Base-by-base conservation (phyloP, 2,888 invertebrate species). In the Tanytarsus gracilentus region DNA sequence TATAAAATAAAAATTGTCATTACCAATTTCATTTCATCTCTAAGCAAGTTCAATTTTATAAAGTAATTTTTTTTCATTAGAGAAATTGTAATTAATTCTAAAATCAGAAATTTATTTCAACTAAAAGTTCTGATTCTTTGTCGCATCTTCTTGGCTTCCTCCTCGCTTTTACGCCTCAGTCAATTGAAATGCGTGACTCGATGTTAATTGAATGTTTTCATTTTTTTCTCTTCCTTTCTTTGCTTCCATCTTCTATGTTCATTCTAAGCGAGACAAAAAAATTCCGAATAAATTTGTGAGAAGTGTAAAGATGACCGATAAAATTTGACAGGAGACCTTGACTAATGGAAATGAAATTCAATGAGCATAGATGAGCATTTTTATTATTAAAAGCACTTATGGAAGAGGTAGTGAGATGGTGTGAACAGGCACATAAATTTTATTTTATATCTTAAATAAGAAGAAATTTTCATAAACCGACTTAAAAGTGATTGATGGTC, bases 191-290 rank as follows among this genome's bases (percentile, higher is more conserved):
- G 55, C 55, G 55, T 56, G 55, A 56, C 55, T 56, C 16, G 27
- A 40, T 56, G 55, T 56, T 56, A 56, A 56, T 56, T 56, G 55
- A 56, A 40, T 56, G 55, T 40, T 56, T 56, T 40, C 18, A 40
- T 21, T 55, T 53, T 23, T 48, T 7, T 36, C 14, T 53, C 14
- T 25, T 26, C 40, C 23, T 27, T 40, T 26, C 16, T 53, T n/a
- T n/a, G n/a, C 9, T 23, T 44, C 21, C 18, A 16, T 40, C 18
- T 39, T 44, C 40, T 44, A 14, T 33, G 36, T 16, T 9, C 44
- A 11, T 18, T 44, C 11, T 9, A 3, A 44, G 44, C 21, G 21
- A 44, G 5, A 11, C 21, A 44, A 5, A 40, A 5, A 40, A 18
- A 44, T 11, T 23, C 11, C 11, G 7, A 44, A 44, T 9, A 40